These are phyloP conservation scores for Drosophila parvula DNA, from an alignment of 1,140 invertebrate genomes.

Conservation along the genomic window DNA sequence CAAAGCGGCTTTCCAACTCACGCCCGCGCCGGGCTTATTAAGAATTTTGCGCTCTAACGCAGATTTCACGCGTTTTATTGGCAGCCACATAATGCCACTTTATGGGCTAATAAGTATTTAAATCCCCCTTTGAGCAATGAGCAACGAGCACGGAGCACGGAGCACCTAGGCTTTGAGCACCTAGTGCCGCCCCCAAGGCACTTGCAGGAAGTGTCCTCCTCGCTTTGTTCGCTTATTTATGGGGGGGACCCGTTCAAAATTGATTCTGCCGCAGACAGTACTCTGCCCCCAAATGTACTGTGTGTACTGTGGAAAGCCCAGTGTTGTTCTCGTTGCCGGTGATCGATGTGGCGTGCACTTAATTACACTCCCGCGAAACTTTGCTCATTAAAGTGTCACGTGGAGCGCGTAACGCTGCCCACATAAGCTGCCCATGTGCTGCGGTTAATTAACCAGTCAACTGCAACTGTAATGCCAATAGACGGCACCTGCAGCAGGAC, in stretches of 20 bases:
- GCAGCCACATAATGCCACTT: constrained; percentile 65
- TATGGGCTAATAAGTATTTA: constrained; percentile 69
- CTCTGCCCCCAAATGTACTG: not conserved
- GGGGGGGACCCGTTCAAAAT: constrained; percentile 30
- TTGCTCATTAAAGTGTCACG: constrained; percentile 76
- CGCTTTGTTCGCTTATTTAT: constrained; percentile 32
- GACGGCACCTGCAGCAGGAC: not conserved
- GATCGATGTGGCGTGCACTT: constrained; percentile 58
- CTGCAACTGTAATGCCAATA: constrained; percentile 29
- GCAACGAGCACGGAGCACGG: not conserved
- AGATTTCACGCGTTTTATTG: constrained; percentile 68
- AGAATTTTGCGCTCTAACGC: constrained; percentile 60
- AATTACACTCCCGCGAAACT: constrained; percentile 67
- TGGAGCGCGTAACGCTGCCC: constrained; percentile 50
- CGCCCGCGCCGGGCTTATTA: constrained; percentile 59
- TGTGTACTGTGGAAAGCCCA: not conserved
- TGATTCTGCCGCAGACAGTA: constrained; percentile 21
- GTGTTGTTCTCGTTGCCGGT: constrained; percentile 15
- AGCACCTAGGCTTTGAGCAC: not conserved
- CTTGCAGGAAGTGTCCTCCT: constrained; percentile 11
- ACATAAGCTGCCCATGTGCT: constrained; percentile 42
- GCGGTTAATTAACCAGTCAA: constrained; percentile 65
- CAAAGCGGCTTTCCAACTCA: constrained; percentile 41
- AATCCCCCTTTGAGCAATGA: constrained; percentile 35
- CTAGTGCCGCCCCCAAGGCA: not conserved